Evolutionary conservation across 2,797 vertebrate species (phyloP), one percentile per base, ranked within the genome.

Genomic region (Bradypus variegatus): DNA sequence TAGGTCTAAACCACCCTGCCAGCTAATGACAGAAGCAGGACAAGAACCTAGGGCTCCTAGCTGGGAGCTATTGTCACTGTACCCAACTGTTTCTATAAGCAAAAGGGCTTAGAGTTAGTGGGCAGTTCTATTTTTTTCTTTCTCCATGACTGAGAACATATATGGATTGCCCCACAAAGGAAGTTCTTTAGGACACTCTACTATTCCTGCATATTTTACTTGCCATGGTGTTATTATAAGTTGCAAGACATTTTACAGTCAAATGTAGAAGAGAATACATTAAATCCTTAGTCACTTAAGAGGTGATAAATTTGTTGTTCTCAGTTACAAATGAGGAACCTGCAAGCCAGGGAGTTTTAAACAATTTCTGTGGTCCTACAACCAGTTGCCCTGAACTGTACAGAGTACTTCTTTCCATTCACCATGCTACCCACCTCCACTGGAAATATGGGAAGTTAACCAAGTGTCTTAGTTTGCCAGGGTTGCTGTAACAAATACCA

Each of bases 241-340:
- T 41, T 58, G n/a, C 45, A 94, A 86, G 67, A 18, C 9, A 88
- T 69, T 73, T 82, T 38, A 70, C 14, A 75, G 72, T 48, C 11
- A 58, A 65, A 65, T 16, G 5, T 72, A n/a, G 36, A 41, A 93
- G 36, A 88, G 45, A 85, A n/a, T 3, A 41, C 18, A 18, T 86
- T 25, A 33, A 38, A 78, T 77, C 79, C 15, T 25, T 79, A 58
- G 75, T 48, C 25, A 48, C 48, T 75, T 48, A 48, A 85, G 8
- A 82, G 29, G 5, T 84, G 38, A 92, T 12, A 79, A 62, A 50
- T 38, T 55, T 69, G 15, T 60, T 79, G 21, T 50, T 23, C 38
- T 93, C 10, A 4, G 45, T 79, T 48, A 89, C n/a, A 95, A 91
- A 73, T 55, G n/a, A 77, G 4, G 77, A 93, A 85, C 38, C 33